Evolutionary conservation across 2,888 invertebrate species (phyloP), one percentile per base, ranked within the genome.

Genomic region (Dasypolia templi): DNA sequence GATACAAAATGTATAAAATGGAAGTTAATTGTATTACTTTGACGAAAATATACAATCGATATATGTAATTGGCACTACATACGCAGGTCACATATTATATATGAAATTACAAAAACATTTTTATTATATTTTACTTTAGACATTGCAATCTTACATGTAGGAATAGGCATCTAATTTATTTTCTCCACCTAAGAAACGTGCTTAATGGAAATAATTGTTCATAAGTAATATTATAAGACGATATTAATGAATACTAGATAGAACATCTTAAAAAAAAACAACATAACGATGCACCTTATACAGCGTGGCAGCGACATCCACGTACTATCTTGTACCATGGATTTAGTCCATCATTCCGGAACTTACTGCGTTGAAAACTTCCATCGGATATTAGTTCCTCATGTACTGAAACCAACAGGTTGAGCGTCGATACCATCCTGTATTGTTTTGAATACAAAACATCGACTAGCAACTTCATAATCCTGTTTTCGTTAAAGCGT

Each of bases 11-110:
- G 85, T 88, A 85, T 88, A 89, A 88, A 89, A 89, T 87, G 87
- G 85, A 86, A 80, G 87, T 79, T 76, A 81, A 76, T 77, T 67
- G 68, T 71, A 77, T 81, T 82, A 80, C 46, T 79, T 84, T 68
- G 78, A 79, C 65, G 76, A 89, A 89, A 91, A 91, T 91, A 91
- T 92, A 93, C 91, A 92, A 87, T 86, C 88, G 82, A 90, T 91
- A 91, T 77, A 90, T 86, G 86, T 81, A 71, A 92, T 96, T 96
- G 96, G 96, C 95, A 96, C 96, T 95, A 96, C 94, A 91, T 91
- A 94, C 87, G 92, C 94, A 95, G 94, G 94, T 95, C 94, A 94
- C 93, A 91, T 87, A 86, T 92, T 89, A 89, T 93, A 89, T 93
- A 94, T 91, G 92, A 94, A 94, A 93, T 93, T 95, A 95, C 93